A percentile compares a stretch with the other conserved stretches of the same genome.
phyloP scores from a whole-genome alignment of 1,140 invertebrate genomes.

The Scaptomyza montana region DNA sequence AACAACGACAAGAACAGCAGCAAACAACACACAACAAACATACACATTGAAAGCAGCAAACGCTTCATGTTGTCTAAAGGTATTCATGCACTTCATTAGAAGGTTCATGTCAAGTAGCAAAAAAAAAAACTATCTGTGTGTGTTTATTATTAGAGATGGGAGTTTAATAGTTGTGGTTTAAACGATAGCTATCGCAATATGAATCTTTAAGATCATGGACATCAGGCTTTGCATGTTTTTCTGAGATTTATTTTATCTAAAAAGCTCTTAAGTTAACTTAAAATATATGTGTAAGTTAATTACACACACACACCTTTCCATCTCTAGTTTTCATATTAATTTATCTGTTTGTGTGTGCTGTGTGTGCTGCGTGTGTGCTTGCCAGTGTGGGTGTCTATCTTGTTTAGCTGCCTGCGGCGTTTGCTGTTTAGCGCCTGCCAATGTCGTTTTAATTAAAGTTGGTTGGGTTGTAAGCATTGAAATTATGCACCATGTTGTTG shows the following conservation, averaged over 20 bases:
- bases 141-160: not conserved
- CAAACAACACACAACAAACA: constrained; percentile 1
- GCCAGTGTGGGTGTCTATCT: constrained; percentile 5
- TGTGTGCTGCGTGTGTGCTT: not conserved
- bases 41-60: constrained; percentile 1
- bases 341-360: constrained; percentile 10
- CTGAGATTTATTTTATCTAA: too few species aligned
- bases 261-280: too few species aligned
- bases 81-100: constrained; percentile 80
- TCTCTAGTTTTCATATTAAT: too few species aligned
- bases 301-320: too few species aligned
- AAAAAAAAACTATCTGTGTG: constrained; percentile 5
- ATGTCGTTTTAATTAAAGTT: constrained; percentile 80
- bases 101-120: constrained; percentile 63
- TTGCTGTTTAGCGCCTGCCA: constrained; percentile 64
- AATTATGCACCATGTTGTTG: constrained; percentile 56
- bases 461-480: constrained; percentile 56
- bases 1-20: not conserved
- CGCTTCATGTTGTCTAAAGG: constrained; percentile 52
- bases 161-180: too few species aligned
- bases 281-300: too few species aligned
- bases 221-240: too few species aligned
- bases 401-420: constrained; percentile 36
- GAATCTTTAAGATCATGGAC: too few species aligned
- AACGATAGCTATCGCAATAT: too few species aligned